Evolutionary conservation across 1,140 invertebrate genomes (phyloP).

Genomic region (Charaxes varanes): DNA sequence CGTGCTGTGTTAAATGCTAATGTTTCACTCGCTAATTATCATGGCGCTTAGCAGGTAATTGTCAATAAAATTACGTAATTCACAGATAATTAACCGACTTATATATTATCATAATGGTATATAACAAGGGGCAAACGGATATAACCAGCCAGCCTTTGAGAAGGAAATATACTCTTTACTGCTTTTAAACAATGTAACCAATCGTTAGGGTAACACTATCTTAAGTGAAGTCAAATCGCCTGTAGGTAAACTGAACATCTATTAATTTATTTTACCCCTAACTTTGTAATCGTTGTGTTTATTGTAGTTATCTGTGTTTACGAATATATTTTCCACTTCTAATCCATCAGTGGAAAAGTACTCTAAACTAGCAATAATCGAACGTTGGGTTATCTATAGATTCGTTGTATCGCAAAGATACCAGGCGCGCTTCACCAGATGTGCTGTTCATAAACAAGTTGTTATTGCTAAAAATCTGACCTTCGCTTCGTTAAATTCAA

Average conservation of each 20-base stretch:
- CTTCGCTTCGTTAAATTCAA: conserved; percentile 1
- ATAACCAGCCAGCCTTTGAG: too few species aligned
- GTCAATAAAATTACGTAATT: too few species aligned
- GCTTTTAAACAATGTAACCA: too few species aligned
- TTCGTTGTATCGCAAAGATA: conserved; percentile 9
- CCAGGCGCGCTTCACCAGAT: conserved; percentile 3
- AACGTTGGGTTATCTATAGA: conserved; percentile 17
- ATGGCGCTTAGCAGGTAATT: not conserved
- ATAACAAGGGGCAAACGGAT: too few species aligned
- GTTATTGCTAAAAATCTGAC: conserved; percentile 1
- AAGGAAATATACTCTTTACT: too few species aligned
- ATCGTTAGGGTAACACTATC: too few species aligned
- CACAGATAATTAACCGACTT: too few species aligned
- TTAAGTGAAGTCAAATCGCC: too few species aligned
- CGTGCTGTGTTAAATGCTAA: not conserved
- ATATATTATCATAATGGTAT: too few species aligned
- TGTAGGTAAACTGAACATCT: too few species aligned
- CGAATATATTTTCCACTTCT: conserved; percentile 17
- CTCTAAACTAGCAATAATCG: conserved; percentile 19
- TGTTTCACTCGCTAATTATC: not conserved
- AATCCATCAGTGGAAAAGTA: conserved; percentile 22
- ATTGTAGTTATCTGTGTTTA: conserved; percentile 11
- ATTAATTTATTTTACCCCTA: conserved; percentile 2
- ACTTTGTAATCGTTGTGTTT: conserved; percentile 1
- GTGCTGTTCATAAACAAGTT: conserved; percentile 5